Evolutionary conservation across 2,113 vertebrate genomes (phyloP).

Genomic region (Nipponia nippon): DNA sequence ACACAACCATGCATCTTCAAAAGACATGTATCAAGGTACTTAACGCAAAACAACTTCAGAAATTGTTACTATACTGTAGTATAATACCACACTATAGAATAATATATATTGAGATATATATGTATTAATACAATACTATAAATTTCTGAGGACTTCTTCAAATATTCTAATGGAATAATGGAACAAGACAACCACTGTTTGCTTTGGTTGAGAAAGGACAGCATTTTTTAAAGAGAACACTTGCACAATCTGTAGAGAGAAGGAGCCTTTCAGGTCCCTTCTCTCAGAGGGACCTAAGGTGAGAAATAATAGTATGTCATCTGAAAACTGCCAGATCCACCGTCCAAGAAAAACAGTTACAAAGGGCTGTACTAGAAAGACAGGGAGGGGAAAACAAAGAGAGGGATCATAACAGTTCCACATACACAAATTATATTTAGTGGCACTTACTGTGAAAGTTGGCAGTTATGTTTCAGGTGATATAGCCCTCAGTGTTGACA

Average conservation of each 20-base stretch:
- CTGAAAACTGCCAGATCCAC: not conserved
- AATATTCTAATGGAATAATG: not conserved
- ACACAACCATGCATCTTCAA: accelerated
- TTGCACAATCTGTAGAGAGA: not conserved
- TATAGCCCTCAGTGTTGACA: not conserved
- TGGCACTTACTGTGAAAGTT: not conserved
- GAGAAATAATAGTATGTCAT: not conserved
- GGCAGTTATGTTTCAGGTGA: not conserved
- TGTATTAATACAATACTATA: not conserved
- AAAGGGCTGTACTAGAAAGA: not conserved
- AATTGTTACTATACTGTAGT: accelerated
- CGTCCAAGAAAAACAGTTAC: not conserved
- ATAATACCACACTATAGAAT: accelerated
- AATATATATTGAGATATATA: accelerated
- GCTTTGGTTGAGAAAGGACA: not conserved
- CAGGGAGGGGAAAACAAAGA: not conserved
- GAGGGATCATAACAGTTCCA: not conserved
- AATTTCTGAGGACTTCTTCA: not conserved
- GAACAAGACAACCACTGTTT: not conserved
- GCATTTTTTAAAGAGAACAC: not conserved
- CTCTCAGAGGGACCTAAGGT: not conserved
- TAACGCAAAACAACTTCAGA: not conserved
- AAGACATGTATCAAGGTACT: not conserved
- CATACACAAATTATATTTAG: not conserved
- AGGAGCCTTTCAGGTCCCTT: not conserved